Conservation (phyloP, 2,797 vertebrate species). For the Anabacerthia variegaticeps region DNA sequence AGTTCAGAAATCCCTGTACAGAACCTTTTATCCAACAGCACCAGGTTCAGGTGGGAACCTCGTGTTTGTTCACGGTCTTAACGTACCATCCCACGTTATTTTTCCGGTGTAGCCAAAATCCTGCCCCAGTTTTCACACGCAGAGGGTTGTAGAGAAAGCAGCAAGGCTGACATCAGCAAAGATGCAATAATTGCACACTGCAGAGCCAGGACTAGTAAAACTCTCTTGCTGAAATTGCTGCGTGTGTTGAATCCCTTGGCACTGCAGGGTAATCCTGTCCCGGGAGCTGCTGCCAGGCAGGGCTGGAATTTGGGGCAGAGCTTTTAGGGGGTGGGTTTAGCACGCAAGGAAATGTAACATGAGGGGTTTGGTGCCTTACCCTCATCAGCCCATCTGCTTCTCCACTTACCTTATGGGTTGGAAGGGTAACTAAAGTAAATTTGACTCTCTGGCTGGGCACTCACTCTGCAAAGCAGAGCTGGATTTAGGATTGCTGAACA, state of each 20-base stretch:
- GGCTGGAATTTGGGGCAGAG: background rate
- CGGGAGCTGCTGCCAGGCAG: background rate
- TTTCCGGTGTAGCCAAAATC: background rate
- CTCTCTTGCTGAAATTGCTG: background rate
- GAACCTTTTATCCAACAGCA: background rate
- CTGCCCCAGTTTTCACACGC: background rate
- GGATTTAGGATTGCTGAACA: background rate
- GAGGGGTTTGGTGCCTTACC: background rate
- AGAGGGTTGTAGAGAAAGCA: background rate
- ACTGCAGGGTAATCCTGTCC: background rate
- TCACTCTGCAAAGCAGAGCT: background rate
- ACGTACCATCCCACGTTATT: rapidly evolving
- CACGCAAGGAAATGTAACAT: background rate
- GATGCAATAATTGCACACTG: background rate
- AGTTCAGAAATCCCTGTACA: rapidly evolving
- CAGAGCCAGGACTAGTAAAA: background rate
- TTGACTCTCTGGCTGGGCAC: background rate
- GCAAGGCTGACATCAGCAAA: background rate
- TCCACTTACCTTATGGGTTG: background rate
- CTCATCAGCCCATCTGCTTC: background rate
- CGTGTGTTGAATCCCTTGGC: background rate
- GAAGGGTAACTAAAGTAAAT: background rate
- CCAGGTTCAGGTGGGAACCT: background rate
- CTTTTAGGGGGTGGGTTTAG: background rate
- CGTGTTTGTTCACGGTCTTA: rapidly evolving